Conservation (phyloP, 2,888 invertebrate species). For the Cerceris ruficornis region DNA sequence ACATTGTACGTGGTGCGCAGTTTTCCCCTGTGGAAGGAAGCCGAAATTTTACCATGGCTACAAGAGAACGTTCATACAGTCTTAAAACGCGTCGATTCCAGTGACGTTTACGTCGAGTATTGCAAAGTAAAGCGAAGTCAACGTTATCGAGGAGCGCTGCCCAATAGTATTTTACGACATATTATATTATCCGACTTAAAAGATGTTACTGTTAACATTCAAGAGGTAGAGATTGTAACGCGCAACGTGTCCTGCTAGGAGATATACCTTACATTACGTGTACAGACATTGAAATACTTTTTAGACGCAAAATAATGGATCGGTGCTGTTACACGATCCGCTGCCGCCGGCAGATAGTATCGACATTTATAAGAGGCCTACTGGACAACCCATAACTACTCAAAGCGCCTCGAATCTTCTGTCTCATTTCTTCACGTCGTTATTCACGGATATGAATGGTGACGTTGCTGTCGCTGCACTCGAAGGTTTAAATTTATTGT, state of each 20-base stretch:
- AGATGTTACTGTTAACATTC: slow-evolving; percentile 84
- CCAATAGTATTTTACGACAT: slow-evolving; percentile 87
- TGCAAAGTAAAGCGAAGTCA: slow-evolving; percentile 85
- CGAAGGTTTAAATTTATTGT: slow-evolving; percentile 65
- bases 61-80: slow-evolving; percentile 88
- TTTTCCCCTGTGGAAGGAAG: slow-evolving; percentile 91
- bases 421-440: slow-evolving; percentile 85
- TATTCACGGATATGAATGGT: slow-evolving; percentile 85
- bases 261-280: no score
- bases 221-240: slow-evolving; percentile 81
- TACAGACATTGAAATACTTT: slow-evolving; percentile 58
- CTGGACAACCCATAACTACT: slow-evolving; percentile 64
- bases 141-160: slow-evolving; percentile 85
- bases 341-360: slow-evolving; percentile 90
- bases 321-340: slow-evolving; percentile 90
- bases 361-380: slow-evolving; percentile 86
- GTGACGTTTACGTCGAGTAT: slow-evolving; percentile 85
- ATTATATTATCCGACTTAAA: slow-evolving; percentile 88
- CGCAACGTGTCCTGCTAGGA: no score
- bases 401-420: slow-evolving; percentile 75
- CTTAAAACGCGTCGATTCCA: slow-evolving; percentile 85
- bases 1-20: slow-evolving; percentile 89
- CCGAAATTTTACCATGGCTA: slow-evolving; percentile 89
- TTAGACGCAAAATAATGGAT: slow-evolving; percentile 82
- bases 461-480: slow-evolving; percentile 44